A percentile compares a stretch with the other conserved stretches of the same genome.
Evolutionary conservation across 2,888 invertebrate species (phyloP).

Genomic region (Nomada lathburiana): DNA sequence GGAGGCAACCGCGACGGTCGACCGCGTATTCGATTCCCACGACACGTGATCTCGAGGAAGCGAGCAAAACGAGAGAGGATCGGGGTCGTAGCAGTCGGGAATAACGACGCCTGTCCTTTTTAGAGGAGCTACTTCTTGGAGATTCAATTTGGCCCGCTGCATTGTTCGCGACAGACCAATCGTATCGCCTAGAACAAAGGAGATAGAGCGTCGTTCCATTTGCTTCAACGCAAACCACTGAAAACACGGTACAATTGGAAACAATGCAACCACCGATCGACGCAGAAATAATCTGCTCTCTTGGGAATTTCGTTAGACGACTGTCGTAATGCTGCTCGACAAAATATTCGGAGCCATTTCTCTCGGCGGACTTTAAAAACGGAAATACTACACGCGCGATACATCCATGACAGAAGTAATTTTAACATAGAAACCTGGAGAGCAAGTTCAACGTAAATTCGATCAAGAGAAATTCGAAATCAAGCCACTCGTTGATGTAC

Average conservation of each 20-base stretch:
- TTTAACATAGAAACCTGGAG: too few relatives aligned
- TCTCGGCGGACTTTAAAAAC: too few relatives aligned
- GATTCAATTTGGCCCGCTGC: constrained; percentile 55
- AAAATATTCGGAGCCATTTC: too few relatives aligned
- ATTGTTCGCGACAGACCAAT: constrained; percentile 42
- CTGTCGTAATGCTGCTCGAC: background rate
- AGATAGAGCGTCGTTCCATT: constrained; percentile 21
- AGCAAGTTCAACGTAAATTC: too few relatives aligned
- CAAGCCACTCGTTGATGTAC: too few relatives aligned
- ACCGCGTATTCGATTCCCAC: constrained; percentile 35
- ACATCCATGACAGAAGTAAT: background rate
- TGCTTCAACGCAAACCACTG: constrained; percentile 9
- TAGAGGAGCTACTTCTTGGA: constrained; percentile 32
- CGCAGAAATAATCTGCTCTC: background rate
- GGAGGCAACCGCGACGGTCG: constrained; percentile 5
- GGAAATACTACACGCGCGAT: background rate
- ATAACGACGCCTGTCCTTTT: constrained; percentile 35
- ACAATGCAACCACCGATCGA: constrained; percentile 18
- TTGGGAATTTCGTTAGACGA: background rate
- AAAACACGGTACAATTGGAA: constrained; percentile 13
- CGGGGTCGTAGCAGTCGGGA: constrained; percentile 29
- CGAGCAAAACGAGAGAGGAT: constrained; percentile 9
- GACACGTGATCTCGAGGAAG: background rate
- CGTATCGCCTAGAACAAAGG: constrained; percentile 40
- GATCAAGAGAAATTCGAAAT: too few relatives aligned